Evolutionary conservation across 2,797 vertebrate genomes (phyloP).

Genomic region (Argya squamiceps): DNA sequence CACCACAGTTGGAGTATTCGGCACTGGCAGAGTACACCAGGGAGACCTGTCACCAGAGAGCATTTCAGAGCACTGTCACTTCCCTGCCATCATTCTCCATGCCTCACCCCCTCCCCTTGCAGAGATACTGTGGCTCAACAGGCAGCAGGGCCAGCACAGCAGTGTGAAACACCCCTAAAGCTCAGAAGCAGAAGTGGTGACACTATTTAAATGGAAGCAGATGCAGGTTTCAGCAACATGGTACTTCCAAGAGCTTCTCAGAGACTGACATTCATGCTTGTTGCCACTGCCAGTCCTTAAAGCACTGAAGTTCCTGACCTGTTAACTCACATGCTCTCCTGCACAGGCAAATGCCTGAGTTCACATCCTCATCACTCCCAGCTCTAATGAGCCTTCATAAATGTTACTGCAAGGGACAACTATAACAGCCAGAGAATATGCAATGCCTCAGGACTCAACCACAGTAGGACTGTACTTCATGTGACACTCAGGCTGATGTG

Average conservation of each 20-base stretch:
- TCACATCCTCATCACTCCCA: neutral
- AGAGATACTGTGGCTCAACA: neutral
- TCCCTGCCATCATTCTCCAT: rapidly evolving
- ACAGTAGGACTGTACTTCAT: neutral
- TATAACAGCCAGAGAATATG: neutral
- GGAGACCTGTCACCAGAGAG: slow-evolving; percentile 80
- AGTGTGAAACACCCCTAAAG: neutral
- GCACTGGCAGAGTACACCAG: slow-evolving; percentile 83
- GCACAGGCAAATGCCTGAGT: neutral
- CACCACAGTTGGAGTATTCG: slow-evolving; percentile 91
- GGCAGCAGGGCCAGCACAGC: neutral
- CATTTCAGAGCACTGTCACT: neutral
- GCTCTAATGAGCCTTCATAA: neutral
- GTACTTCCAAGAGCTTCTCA: neutral
- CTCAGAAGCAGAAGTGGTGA: neutral
- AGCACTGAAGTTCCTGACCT: neutral
- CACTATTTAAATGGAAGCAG: neutral
- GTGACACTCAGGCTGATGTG: neutral
- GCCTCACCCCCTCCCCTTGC: neutral
- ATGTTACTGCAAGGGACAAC: neutral
- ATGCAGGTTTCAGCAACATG: neutral
- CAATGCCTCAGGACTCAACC: neutral
- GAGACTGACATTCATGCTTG: rapidly evolving
- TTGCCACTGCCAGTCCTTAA: neutral
- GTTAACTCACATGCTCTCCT: neutral